Evolutionary conservation across 2,113 vertebrate species (phyloP).

Genomic region (Lucifuga dentata): DNA sequence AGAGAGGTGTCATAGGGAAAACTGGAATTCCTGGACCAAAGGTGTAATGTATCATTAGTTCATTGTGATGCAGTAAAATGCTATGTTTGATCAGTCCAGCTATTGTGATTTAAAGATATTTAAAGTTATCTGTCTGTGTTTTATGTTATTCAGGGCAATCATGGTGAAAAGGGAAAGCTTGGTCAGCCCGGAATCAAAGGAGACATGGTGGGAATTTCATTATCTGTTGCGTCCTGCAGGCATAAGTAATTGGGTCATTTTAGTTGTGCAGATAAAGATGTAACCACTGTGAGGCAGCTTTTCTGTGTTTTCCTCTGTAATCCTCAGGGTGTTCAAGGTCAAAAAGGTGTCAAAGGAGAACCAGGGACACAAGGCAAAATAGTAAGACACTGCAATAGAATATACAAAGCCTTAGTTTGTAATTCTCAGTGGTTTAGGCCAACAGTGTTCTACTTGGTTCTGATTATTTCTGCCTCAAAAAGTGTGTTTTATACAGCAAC

Average conservation of each 20-base stretch:
- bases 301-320: constrained; percentile 15
- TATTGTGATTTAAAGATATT: background rate
- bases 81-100: background rate
- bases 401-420: background rate
- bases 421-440: too few relatives aligned
- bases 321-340: constrained; percentile 69
- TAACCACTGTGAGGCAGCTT: constrained; percentile 7
- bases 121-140: constrained; percentile 17
- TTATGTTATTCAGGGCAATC: constrained; percentile 68
- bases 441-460: too few relatives aligned
- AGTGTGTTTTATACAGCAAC: too few relatives aligned
- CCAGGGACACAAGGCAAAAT: constrained; percentile 53
- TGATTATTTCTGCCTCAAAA: background rate
- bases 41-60: constrained; percentile 53
- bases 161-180: constrained; percentile 62
- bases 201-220: constrained; percentile 61
- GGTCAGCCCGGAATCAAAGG: constrained; percentile 68
- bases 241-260: background rate
- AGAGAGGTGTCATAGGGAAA: constrained; percentile 67
- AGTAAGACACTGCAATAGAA: constrained; percentile 48
- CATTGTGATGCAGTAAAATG: background rate
- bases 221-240: background rate
- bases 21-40: constrained; percentile 74
- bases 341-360: constrained; percentile 71
- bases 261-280: background rate